Percentiles rank a stretch among this genome's conserved stretches.
Evolutionary conservation across 2,113 vertebrate species (phyloP).

Genomic region (Nibea albiflora): DNA sequence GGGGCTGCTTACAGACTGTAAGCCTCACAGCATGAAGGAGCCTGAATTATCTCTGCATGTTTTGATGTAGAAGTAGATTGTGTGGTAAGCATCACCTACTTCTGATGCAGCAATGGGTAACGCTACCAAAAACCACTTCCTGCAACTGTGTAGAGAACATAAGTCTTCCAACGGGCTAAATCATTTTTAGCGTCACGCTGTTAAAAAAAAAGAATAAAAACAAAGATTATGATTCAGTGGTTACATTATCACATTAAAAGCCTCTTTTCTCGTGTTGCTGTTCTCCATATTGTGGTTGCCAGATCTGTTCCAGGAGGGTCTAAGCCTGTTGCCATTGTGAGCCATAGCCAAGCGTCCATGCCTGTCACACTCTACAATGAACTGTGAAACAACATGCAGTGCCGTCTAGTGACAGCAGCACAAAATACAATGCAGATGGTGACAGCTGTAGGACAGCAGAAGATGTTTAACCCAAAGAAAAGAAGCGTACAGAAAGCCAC

Average conservation of each 20-base stretch:
- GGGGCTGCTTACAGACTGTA: constrained; percentile 14
- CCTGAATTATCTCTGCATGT: background rate
- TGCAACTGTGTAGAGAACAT: background rate
- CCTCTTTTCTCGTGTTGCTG: background rate
- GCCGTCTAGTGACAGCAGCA: constrained; percentile 41
- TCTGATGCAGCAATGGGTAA: background rate
- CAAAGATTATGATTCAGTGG: background rate
- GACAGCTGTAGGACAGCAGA: background rate
- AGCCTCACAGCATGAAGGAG: background rate
- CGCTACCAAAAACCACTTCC: background rate
- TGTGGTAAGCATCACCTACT: background rate
- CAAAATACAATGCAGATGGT: constrained; percentile 16
- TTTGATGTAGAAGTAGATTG: background rate
- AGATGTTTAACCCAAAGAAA: background rate
- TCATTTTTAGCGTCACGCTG: background rate
- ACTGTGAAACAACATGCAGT: background rate
- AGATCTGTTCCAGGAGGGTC: constrained; percentile 60
- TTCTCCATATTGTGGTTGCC: constrained; percentile 49
- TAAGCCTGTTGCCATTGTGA: constrained; percentile 55
- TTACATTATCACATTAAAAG: constrained; percentile 2
- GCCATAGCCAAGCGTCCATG: constrained; percentile 13
- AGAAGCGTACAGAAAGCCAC: background rate
- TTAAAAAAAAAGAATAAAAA: background rate
- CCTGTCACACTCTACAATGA: constrained; percentile 37
- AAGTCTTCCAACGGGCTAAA: background rate